Conservation (phyloP, 2,797 vertebrate genomes). For the Geotrypetes seraphini region DNA sequence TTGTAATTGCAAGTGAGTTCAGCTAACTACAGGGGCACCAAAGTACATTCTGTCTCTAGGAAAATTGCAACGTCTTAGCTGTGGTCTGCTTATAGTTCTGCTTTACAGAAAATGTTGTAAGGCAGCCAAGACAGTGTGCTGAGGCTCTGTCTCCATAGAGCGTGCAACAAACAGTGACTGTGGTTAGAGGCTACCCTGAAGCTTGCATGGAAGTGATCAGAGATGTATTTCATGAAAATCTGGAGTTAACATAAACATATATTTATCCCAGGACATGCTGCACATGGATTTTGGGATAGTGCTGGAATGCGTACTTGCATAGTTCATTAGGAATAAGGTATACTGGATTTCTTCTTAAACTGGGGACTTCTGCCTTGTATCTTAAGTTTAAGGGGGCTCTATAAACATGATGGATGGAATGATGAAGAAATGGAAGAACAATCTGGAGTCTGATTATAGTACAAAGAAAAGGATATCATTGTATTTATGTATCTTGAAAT, state of each 20-base stretch:
- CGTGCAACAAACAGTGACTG: conserved; percentile 22
- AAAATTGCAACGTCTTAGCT: conserved; percentile 35
- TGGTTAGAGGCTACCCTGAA: conserved; percentile 19
- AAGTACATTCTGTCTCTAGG: conserved; percentile 27
- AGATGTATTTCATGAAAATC: conserved; percentile 17
- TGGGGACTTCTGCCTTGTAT: no score
- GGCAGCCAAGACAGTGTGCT: conserved; percentile 20
- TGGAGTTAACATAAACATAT: conserved; percentile 6
- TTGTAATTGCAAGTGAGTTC: conserved; percentile 31
- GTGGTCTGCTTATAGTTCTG: conserved; percentile 21
- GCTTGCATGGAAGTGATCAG: conserved; percentile 22
- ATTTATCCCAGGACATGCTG: conserved; percentile 1
- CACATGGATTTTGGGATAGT: neutral
- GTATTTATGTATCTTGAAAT: no score
- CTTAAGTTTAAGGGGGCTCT: no score
- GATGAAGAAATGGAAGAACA: no score
- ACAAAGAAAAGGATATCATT: no score
- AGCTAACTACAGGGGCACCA: neutral
- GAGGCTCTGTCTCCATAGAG: conserved; percentile 26
- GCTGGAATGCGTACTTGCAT: neutral
- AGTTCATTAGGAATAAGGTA: no score
- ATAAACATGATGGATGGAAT: no score
- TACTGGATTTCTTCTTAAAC: no score
- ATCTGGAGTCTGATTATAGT: no score
- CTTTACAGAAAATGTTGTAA: conserved; percentile 29